These are phyloP conservation scores for Acromyrmex echinatior DNA, from an alignment of 1,140 invertebrate genomes.

Conservation along the genomic window DNA sequence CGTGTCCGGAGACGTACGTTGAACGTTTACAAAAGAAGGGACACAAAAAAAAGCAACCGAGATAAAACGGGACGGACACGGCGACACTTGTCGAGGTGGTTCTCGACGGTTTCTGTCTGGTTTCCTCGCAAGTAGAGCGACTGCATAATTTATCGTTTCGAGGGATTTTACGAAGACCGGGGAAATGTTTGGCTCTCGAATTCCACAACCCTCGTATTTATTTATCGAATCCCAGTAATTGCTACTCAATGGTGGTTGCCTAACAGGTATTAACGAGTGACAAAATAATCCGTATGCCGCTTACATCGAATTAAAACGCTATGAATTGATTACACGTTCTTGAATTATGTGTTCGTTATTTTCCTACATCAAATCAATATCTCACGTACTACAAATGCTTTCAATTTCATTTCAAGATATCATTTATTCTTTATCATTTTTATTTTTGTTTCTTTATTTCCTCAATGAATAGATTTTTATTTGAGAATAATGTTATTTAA, in stretches of 20 bases:
- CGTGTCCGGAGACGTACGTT: slow-evolving; percentile 31
- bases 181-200: slow-evolving; percentile 40
- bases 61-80: slow-evolving; percentile 27
- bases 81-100: slow-evolving; percentile 49
- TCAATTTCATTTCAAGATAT: not conserved
- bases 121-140: slow-evolving; percentile 43
- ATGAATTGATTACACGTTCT: slow-evolving; percentile 22
- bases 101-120: slow-evolving; percentile 35
- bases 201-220: slow-evolving; percentile 48
- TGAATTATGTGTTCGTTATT: not conserved
- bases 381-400: not conserved
- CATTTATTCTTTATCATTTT: not conserved
- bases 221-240: slow-evolving; percentile 54
- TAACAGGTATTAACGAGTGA: slow-evolving; percentile 33
- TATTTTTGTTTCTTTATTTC: not conserved
- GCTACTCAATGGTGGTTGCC: slow-evolving; percentile 29
- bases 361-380: slow-evolving; percentile 19
- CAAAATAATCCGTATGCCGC: slow-evolving; percentile 44
- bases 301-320: slow-evolving; percentile 49
- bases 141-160: slow-evolving; percentile 65
- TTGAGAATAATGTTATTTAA: not conserved
- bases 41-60: slow-evolving; percentile 42
- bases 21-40: slow-evolving; percentile 27
- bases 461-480: not conserved
- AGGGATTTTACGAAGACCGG: slow-evolving; percentile 48